phyloP scores from a whole-genome alignment of 1,140 invertebrate species.

The Drosophila lini region DNA sequence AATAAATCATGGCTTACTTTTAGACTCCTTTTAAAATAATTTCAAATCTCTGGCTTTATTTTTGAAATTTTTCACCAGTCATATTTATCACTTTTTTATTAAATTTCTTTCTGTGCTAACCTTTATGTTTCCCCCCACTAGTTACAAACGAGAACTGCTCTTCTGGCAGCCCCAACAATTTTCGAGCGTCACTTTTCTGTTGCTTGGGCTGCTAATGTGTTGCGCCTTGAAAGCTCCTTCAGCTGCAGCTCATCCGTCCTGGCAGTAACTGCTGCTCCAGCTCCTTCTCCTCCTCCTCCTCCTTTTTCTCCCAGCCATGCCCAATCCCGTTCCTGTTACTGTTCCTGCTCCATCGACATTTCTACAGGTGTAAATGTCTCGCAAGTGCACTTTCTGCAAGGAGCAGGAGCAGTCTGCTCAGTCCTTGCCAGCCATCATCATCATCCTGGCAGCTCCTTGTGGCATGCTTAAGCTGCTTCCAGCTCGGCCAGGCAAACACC shows the following conservation, averaged over 20 bases:
- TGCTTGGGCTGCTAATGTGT: constrained; percentile 65
- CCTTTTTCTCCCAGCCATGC: not conserved
- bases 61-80: not conserved
- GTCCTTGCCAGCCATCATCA: constrained; percentile 15
- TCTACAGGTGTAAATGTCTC: constrained; percentile 75
- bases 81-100: not conserved
- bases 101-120: constrained; percentile 4
- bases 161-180: constrained; percentile 39
- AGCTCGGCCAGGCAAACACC: constrained; percentile 44
- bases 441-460: constrained; percentile 25
- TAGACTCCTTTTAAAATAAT: not conserved
- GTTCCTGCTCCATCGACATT: constrained; percentile 51
- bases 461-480: constrained; percentile 42
- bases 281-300: not conserved
- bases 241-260: constrained; percentile 12
- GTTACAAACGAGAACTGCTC: constrained; percentile 41
- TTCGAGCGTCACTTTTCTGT: constrained; percentile 58
- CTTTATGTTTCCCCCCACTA: not conserved
- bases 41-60: not conserved
- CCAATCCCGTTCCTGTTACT: not conserved
- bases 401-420: not conserved
- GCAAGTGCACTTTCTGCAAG: constrained; percentile 45
- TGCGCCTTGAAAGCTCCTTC: constrained; percentile 30
- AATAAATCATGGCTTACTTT: not conserved
- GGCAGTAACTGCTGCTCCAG: constrained; percentile 8